A percentile compares a stretch with the other conserved stretches of the same genome.
Evolutionary conservation across 2,113 vertebrate species (phyloP).

Genomic region (Zosterops pallidus): DNA sequence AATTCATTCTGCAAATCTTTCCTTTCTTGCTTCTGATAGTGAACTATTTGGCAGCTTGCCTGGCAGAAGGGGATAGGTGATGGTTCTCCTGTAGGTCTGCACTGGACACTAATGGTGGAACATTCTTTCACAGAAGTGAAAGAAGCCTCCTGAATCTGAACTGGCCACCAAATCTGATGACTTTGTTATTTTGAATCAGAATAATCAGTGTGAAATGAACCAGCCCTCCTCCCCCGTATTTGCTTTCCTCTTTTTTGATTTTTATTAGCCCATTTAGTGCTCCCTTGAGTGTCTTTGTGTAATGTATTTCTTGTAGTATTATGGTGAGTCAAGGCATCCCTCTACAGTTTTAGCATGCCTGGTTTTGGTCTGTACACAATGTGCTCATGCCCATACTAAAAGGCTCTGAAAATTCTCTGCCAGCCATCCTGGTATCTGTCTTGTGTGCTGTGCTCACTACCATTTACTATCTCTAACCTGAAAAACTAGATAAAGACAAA

Average conservation of each 20-base stretch:
- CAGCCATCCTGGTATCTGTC: background rate
- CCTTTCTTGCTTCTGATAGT: background rate
- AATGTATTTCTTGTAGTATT: slow-evolving; percentile 2
- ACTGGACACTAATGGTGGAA: background rate
- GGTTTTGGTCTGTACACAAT: background rate
- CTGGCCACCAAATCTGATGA: background rate
- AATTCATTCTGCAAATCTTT: background rate
- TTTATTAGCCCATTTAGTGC: slow-evolving; percentile 36
- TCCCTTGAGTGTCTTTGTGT: slow-evolving; percentile 1
- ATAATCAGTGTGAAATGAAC: slow-evolving; percentile 7
- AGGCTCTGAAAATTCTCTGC: background rate
- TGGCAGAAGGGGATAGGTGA: background rate
- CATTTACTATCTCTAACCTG: background rate
- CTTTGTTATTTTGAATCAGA: slow-evolving; percentile 26
- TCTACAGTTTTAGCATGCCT: background rate
- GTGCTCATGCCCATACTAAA: background rate
- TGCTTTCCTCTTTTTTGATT: slow-evolving; percentile 9
- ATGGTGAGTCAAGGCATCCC: background rate
- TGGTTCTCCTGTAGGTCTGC: background rate
- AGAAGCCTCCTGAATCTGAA: background rate
- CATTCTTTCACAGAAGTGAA: background rate
- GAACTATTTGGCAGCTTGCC: background rate
- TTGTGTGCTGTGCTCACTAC: background rate
- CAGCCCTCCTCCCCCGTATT: slow-evolving; percentile 6
- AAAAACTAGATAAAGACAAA: background rate